These are phyloP conservation scores for Ferdinandea cuprea DNA, from an alignment of 2,888 invertebrate species.

Conservation along the genomic window DNA sequence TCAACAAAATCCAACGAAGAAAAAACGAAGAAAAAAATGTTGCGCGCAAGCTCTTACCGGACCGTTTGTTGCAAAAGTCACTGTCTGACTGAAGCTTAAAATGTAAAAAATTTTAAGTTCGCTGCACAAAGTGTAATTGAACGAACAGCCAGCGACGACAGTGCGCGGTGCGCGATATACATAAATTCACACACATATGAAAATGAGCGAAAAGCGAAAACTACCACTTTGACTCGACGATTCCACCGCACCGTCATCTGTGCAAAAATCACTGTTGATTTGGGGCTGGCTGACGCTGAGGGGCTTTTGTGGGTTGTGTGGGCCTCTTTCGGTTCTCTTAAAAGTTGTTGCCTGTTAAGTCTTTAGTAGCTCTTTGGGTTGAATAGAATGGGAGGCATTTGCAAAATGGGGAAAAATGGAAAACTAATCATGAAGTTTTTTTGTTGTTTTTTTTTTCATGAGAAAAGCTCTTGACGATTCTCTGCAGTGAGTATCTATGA, in stretches of 20 bases:
- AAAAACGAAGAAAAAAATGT: conserved; percentile 73
- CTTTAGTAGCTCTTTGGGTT: neutral
- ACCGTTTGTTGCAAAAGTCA: conserved; percentile 75
- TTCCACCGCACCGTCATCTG: neutral
- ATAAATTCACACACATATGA: conserved; percentile 46
- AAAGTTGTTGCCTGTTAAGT: conserved; percentile 2
- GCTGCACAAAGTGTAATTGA: conserved; percentile 68
- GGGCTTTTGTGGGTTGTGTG: conserved; percentile 29
- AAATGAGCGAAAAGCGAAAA: conserved; percentile 73
- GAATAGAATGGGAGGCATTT: neutral
- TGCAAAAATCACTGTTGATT: conserved; percentile 55
- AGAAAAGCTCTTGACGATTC: conserved; percentile 43
- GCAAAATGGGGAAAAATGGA: conserved; percentile 66
- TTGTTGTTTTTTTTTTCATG: conserved; percentile 26
- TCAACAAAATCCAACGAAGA: conserved; percentile 74
- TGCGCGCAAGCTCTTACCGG: conserved; percentile 69
- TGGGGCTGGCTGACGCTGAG: neutral
- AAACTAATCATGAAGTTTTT: conserved; percentile 41
- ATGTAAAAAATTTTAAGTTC: conserved; percentile 69
- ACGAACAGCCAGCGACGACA: conserved; percentile 26
- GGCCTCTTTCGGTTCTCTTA: conserved; percentile 50
- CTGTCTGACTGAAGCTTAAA: conserved; percentile 75
- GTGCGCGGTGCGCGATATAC: conserved; percentile 13
- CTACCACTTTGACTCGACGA: conserved; percentile 17
- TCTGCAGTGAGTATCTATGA: neutral